Evolutionary conservation across 2,113 vertebrate species (phyloP), one percentile per base, ranked within the genome.

Genomic region (Oryzias curvinotus): DNA sequence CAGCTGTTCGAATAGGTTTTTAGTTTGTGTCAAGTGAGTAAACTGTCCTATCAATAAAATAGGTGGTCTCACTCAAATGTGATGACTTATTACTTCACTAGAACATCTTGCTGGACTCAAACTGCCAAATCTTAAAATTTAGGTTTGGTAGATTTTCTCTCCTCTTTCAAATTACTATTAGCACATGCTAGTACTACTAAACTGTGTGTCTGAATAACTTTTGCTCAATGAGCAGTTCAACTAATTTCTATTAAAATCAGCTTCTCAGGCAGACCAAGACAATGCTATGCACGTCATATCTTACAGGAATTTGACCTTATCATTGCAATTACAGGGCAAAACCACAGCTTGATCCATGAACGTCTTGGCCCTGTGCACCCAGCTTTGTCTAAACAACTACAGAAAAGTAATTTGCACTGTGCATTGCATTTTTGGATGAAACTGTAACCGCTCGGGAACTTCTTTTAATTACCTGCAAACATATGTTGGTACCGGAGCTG

Each of bases 401-500:
- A 71, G 73, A 83, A 83, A 88, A 76, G 85, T 84, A 84, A 90
- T 90, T 88, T 90, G 81, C 82, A 89, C 55, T 41, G 62, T 51
- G 66, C 75, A 77, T 84, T 90, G 84, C 90, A 82, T 89, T 89
- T 90, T 83, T 87, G 72, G 80, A 78, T 90, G 89, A 88, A 83
- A 89, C 58, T 62, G 83, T 77, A 84, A 68, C 76, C 87, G 19
- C 85, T 68, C 59, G 88, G 87, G 88, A 88, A 81, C 77, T 77
- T 85, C 77, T 88, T 90, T 89, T 91, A 91, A 92, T 92, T 90
- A 90, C 89, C 86, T 84, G 76, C 77, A 87, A 91, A 88, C 90
- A 91, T 89, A 86, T 90, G 87, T 87, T 86, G 82, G 78, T 86
- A 80, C 77, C 78, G 72, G 80, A 59, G 78, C 77, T 61, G 61